phyloP scores from a whole-genome alignment of 2,797 vertebrate genomes.

The Coilia nasus region DNA sequence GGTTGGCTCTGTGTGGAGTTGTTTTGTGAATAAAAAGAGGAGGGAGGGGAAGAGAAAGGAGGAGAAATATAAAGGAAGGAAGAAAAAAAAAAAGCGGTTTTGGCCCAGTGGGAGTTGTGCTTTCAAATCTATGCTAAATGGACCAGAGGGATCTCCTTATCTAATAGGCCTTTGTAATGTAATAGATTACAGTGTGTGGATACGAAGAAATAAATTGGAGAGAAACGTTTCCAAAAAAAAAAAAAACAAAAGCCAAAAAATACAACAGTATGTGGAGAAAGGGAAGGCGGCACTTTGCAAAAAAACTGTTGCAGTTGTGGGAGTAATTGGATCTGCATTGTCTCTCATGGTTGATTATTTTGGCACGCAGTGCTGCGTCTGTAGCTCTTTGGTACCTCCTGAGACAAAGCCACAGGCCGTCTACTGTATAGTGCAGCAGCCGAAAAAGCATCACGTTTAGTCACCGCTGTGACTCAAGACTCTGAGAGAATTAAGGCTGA shows the following conservation, averaged over 20 bases:
- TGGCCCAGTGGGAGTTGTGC: slow-evolving; percentile 65
- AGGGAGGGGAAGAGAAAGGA: not conserved
- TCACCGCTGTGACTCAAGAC: slow-evolving; percentile 6
- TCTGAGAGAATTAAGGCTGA: slow-evolving; percentile 5
- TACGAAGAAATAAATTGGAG: slow-evolving; percentile 58
- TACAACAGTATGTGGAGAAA: not conserved
- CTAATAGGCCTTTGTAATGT: slow-evolving; percentile 63
- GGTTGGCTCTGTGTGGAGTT: slow-evolving; percentile 61
- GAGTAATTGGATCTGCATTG: slow-evolving; percentile 53
- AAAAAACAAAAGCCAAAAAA: slow-evolving; percentile 28
- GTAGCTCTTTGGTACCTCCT: not conserved
- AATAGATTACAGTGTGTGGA: slow-evolving; percentile 62
- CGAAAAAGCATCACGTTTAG: slow-evolving; percentile 16
- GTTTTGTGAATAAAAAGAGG: slow-evolving; percentile 59
- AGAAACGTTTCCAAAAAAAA: slow-evolving; percentile 46
- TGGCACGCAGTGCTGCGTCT: slow-evolving; percentile 34
- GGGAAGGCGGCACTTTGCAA: slow-evolving; percentile 20
- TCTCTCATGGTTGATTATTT: slow-evolving; percentile 63
- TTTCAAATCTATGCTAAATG: slow-evolving; percentile 73
- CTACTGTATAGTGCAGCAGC: not conserved
- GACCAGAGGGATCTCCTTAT: slow-evolving; percentile 64
- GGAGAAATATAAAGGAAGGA: not conserved
- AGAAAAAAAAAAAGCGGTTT: slow-evolving; percentile 9
- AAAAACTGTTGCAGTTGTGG: slow-evolving; percentile 54
- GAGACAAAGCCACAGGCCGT: not conserved